Percentiles rank a stretch among this genome's conserved stretches.
Conservation (phyloP, 2,113 vertebrate species). For the Kryptolebias marmoratus region DNA sequence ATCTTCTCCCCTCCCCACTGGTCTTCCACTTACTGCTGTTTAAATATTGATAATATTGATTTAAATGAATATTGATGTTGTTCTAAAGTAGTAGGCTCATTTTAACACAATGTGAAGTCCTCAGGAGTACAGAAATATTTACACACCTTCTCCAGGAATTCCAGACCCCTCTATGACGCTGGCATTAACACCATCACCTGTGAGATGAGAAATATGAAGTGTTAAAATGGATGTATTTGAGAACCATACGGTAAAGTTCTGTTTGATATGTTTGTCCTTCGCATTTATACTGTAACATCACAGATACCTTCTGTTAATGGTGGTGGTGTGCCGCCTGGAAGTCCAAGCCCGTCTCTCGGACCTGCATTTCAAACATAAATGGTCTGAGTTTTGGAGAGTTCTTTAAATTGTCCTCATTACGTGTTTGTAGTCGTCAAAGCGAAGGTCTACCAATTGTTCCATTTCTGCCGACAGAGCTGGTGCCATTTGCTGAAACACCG, state of each 20-base stretch:
- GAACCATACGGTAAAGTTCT: background rate
- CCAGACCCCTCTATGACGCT: conserved; percentile 79
- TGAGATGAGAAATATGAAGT: background rate
- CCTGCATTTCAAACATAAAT: conserved; percentile 29
- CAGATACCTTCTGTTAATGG: conserved; percentile 61
- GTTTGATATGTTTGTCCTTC: conserved; percentile 6
- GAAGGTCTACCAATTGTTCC: conserved; percentile 49
- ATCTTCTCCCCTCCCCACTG: conserved; percentile 61
- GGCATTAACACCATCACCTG: conserved; percentile 60
- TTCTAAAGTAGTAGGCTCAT: too few species aligned
- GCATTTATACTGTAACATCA: background rate
- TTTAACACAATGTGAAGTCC: background rate
- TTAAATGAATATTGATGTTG: too few species aligned
- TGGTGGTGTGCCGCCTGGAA: conserved; percentile 47
- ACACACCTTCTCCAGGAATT: conserved; percentile 70
- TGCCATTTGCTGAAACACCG: conserved; percentile 39
- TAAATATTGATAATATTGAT: conserved; percentile 6
- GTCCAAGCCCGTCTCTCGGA: conserved; percentile 48
- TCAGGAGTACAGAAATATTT: conserved; percentile 11
- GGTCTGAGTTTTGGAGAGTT: conserved; percentile 2
- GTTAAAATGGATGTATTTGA: background rate
- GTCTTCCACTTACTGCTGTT: conserved; percentile 64
- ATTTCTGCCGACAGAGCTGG: conserved; percentile 7
- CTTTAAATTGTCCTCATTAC: background rate
- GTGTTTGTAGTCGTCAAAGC: background rate